Base-by-base conservation (phyloP, 2,113 vertebrate genomes). In the Atractosteus spatula region DNA sequence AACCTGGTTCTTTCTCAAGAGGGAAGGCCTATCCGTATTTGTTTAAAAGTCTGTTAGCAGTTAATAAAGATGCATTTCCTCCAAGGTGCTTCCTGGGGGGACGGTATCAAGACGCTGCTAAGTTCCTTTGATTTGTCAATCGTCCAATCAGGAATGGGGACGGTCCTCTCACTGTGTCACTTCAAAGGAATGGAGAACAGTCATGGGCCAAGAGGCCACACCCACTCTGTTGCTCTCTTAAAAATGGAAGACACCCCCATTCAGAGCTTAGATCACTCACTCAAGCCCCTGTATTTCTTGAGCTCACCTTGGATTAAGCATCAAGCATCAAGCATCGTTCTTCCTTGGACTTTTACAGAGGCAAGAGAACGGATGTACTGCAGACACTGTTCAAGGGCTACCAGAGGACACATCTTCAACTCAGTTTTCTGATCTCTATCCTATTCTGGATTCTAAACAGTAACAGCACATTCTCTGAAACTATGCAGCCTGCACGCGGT, bases 101-200 rank as follows among this genome's bases (percentile, higher is more conserved):
- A 87, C 80, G 84, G 86, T 92, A 88, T 96, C 94, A 94, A 93
- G 90, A 86, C 92, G 92, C 90, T 95, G 94, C 91, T 95, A 96
- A 96, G 85, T 96, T 92, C 91, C 93, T 95, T 94, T 95, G 94
- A 93, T 93, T 95, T 91, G 71, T 83, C 85, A 83, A 78, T 73
- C 89, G 80, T 89, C 90, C 91, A 91, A 90, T 92, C 84, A 83
- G 84, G 85, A 88, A 75, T 72, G 84, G 83, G 81, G 87, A 87
- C 90, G 85, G 89, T 88, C 91, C 92, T 91, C 85, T 90, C 89
- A 91, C 88, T 89, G 92, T 92, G 91, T 80, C 88, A 94, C 95
- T 95, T 96, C 94, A 96, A 96, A 96, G 93, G 85, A 81, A 85
- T 85, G 67, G 76, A 29, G 29, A 29, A 29, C 29, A 29, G 29